Conservation (phyloP, 2,888 invertebrate genomes). For the Spilosoma lubricipeda region DNA sequence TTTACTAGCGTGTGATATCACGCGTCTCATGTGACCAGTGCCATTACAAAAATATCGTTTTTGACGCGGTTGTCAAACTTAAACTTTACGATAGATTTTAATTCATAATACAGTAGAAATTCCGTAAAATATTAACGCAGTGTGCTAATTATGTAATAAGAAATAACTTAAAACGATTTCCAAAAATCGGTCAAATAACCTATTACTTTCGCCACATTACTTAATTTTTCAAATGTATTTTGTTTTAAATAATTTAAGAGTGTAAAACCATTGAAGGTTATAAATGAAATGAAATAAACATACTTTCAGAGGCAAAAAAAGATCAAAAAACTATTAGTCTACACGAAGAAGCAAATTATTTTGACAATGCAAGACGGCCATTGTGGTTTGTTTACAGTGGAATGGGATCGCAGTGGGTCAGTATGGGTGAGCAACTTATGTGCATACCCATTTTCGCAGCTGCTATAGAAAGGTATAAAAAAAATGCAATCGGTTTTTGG, state of each 20-base stretch:
- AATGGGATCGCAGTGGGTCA: slow-evolving; percentile 90
- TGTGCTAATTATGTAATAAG: no score
- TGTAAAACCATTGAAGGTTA: neutral
- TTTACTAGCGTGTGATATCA: no score
- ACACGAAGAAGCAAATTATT: slow-evolving; percentile 60
- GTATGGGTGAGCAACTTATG: slow-evolving; percentile 89
- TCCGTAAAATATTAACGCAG: no score
- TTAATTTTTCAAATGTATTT: no score
- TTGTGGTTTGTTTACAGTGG: slow-evolving; percentile 91
- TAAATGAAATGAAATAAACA: neutral
- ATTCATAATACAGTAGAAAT: no score
- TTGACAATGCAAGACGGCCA: slow-evolving; percentile 74
- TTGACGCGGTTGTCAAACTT: no score
- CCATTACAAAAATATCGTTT: no score
- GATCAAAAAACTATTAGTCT: slow-evolving; percentile 62
- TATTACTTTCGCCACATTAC: neutral
- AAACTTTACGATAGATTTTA: no score
- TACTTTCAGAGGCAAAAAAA: slow-evolving; percentile 56
- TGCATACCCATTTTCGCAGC: slow-evolving; percentile 86
- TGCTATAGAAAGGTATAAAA: slow-evolving; percentile 42
- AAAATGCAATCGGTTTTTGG: neutral
- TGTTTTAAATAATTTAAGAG: no score
- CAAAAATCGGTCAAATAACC: no score
- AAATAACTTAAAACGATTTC: no score
- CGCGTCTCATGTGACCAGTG: no score